Percentiles rank a stretch among this genome's conserved stretches.
phyloP scores from a whole-genome alignment of 2,797 vertebrate genomes.

The Neostethus bicornis region DNA sequence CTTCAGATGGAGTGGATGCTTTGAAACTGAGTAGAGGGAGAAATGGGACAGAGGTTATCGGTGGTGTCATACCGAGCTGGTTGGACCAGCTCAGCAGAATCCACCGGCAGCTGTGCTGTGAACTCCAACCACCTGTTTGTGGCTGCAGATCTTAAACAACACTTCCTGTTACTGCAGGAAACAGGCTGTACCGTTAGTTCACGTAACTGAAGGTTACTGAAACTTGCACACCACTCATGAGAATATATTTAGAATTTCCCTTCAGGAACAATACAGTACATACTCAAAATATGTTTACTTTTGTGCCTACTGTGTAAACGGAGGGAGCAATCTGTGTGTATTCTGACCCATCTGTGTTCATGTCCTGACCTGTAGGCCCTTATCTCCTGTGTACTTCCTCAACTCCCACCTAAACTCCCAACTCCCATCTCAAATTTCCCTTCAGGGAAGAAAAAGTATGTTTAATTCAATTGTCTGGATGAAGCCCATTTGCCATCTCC shows the following conservation, averaged over 20 bases:
- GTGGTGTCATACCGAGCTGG: conserved; percentile 42
- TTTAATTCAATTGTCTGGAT: no score
- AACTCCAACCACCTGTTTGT: conserved; percentile 21
- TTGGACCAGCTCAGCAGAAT: conserved; percentile 26
- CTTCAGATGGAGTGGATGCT: conserved; percentile 18
- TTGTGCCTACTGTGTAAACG: conserved; percentile 39
- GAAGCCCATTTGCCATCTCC: no score
- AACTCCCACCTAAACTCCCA: no score
- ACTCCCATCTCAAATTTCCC: no score
- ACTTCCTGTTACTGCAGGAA: conserved; percentile 4
- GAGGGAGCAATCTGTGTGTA: no score
- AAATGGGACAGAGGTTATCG: conserved; percentile 51
- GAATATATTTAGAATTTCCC: neutral
- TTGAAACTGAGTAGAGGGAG: conserved; percentile 10
- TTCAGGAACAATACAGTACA: no score
- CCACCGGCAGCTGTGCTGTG: conserved; percentile 41
- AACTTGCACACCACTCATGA: neutral
- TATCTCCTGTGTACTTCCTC: no score
- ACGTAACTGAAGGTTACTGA: neutral
- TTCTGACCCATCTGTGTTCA: no score
- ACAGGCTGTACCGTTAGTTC: neutral
- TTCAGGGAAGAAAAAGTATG: no score
- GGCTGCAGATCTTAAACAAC: neutral
- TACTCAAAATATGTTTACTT: no score
- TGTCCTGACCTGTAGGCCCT: no score